Percentiles rank a stretch among this genome's conserved stretches.
Evolutionary conservation across 1,140 invertebrate genomes (phyloP).

Genomic region (Zophobas atratus): DNA sequence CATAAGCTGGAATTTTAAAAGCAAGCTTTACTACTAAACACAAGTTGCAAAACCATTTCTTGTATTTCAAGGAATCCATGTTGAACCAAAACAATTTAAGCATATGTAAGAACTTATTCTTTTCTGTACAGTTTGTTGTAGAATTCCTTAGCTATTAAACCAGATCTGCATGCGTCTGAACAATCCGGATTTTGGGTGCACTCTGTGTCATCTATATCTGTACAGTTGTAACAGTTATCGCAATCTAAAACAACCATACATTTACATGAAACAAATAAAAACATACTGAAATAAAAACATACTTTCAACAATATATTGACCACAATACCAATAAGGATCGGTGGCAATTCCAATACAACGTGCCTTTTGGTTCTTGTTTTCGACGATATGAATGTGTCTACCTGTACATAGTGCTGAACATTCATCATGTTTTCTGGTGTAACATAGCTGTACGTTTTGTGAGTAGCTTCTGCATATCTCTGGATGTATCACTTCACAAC

Average conservation of each 20-base stretch:
- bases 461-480: not conserved
- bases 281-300: not conserved
- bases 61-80: no score
- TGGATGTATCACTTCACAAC: slow-evolving; percentile 37
- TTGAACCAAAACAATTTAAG: not conserved
- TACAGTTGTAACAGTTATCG: slow-evolving; percentile 10
- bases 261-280: not conserved
- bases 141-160: slow-evolving; percentile 1
- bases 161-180: not conserved
- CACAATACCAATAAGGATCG: not conserved
- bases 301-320: slow-evolving; percentile 15
- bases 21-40: no score
- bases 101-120: not conserved
- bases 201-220: not conserved
- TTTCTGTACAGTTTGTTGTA: slow-evolving; percentile 16
- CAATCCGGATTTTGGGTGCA: not conserved
- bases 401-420: slow-evolving; percentile 11
- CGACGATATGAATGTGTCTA: slow-evolving; percentile 24
- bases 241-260: slow-evolving; percentile 13
- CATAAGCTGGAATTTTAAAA: no score
- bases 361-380: slow-evolving; percentile 1
- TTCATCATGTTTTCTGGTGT: slow-evolving; percentile 27
- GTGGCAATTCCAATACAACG: not conserved
- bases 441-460: slow-evolving; percentile 24
- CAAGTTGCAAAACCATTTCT: no score